A percentile compares a stretch with the other conserved stretches of the same genome.
Evolutionary conservation across 2,888 invertebrate genomes (phyloP).

Genomic region (Caenorhabditis auriculariae): DNA sequence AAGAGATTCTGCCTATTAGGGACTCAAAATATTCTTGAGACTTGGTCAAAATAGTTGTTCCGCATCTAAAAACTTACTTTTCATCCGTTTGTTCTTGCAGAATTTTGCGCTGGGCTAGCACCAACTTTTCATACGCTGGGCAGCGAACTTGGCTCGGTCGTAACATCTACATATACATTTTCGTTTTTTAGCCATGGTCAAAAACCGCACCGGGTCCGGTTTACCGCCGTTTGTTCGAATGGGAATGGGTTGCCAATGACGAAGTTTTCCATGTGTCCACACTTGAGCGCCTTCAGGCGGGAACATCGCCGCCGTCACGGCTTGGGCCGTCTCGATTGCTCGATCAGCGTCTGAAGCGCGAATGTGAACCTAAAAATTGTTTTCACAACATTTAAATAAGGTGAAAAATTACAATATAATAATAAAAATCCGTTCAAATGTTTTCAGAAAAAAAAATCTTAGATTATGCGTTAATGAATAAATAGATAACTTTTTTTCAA

Average conservation of each 20-base stretch:
- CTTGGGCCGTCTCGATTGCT: constrained; percentile 77
- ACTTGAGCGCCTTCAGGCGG: constrained; percentile 58
- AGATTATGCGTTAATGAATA: background rate
- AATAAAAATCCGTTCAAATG: background rate
- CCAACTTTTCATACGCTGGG: constrained; percentile 21
- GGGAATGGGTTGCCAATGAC: constrained; percentile 49
- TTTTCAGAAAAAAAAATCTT: background rate
- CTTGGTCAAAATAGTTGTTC: too few relatives aligned
- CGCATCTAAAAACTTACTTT: constrained; percentile 13
- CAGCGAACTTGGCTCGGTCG: constrained; percentile 36
- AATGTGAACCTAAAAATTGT: constrained; percentile 45
- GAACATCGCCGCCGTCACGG: constrained; percentile 79
- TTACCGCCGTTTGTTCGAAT: constrained; percentile 39
- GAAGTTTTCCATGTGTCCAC: constrained; percentile 27
- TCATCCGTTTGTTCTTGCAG: constrained; percentile 17
- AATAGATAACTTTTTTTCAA: constrained; percentile 1
- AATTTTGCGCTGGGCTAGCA: constrained; percentile 10
- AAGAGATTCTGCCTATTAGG: too few relatives aligned
- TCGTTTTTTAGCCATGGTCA: background rate
- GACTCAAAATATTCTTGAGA: too few relatives aligned
- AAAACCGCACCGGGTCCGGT: constrained; percentile 41
- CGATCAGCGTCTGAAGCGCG: constrained; percentile 64
- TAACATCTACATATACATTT: constrained; percentile 24
- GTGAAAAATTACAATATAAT: background rate
- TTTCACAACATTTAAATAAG: constrained; percentile 2